phyloP scores from a whole-genome alignment of 2,888 invertebrate species.

The Stenurella melanura region DNA sequence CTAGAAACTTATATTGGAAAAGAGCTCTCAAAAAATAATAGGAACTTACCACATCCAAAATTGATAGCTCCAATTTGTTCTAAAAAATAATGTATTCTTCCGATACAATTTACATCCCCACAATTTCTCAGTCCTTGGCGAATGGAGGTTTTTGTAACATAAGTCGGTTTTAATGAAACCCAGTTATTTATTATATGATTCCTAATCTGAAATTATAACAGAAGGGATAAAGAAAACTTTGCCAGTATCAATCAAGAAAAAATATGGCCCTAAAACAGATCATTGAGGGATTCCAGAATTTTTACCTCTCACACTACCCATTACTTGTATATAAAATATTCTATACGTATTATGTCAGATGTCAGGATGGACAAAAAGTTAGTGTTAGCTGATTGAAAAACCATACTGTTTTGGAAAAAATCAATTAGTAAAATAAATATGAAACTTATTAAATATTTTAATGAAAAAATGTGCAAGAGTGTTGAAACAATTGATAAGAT shows the following conservation, averaged over 20 bases:
- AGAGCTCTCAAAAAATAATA: slow-evolving; percentile 2
- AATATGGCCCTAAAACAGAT: neutral
- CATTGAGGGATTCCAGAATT: neutral
- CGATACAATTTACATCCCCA: slow-evolving; percentile 79
- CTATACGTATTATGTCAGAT: no score
- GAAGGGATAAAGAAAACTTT: no score
- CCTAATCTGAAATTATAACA: slow-evolving; percentile 72
- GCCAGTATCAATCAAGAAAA: no score
- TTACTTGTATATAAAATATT: no score
- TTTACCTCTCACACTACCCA: neutral
- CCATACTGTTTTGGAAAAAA: no score
- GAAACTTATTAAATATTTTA: no score
- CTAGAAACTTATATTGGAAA: slow-evolving; percentile 57
- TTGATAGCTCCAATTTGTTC: slow-evolving; percentile 80
- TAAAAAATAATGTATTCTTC: slow-evolving; percentile 77
- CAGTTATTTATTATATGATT: slow-evolving; percentile 77
- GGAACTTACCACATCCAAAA: slow-evolving; percentile 76
- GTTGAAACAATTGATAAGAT: no score
- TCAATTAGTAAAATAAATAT: no score
- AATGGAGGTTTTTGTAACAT: slow-evolving; percentile 77
- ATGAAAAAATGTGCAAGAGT: no score
- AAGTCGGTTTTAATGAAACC: slow-evolving; percentile 75
- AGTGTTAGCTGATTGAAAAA: no score
- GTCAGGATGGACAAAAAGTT: no score
- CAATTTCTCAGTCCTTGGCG: slow-evolving; percentile 77